phyloP scores from a whole-genome alignment of 2,113 vertebrate genomes.

The Aspiorhynchus laticeps region DNA sequence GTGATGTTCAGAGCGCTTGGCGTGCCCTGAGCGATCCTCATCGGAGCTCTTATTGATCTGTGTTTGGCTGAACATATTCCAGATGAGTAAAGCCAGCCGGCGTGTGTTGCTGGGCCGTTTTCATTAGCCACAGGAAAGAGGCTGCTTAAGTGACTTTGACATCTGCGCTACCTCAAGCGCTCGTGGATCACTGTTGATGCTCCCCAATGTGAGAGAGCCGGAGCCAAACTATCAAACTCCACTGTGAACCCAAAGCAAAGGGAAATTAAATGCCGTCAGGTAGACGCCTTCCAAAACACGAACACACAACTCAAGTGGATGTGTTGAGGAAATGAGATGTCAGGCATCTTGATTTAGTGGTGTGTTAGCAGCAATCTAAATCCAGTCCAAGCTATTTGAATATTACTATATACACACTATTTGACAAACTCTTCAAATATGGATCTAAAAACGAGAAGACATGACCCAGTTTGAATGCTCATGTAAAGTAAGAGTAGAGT shows the following conservation, averaged over 20 bases:
- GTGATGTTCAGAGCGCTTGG: neutral
- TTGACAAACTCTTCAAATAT: conserved; percentile 2
- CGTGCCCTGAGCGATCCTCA: conserved; percentile 4
- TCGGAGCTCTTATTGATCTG: conserved; percentile 52
- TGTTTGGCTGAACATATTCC: conserved; percentile 50
- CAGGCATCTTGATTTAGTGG: neutral
- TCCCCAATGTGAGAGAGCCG: neutral
- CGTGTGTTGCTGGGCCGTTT: conserved; percentile 31
- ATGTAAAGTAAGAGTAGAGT: too few relatives aligned
- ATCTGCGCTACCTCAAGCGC: conserved; percentile 25
- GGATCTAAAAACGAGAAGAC: neutral
- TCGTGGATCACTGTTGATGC: conserved; percentile 39
- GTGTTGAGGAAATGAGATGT: conserved; percentile 13
- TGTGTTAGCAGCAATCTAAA: neutral
- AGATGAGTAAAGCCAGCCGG: conserved; percentile 32
- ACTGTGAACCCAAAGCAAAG: conserved; percentile 5
- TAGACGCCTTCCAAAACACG: neutral
- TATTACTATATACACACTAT: neutral
- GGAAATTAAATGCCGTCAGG: conserved; percentile 3
- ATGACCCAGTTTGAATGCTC: neutral
- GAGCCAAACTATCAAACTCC: conserved; percentile 28
- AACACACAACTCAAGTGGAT: neutral
- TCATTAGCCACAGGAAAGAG: conserved; percentile 39
- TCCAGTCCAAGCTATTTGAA: neutral
- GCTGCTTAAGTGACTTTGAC: conserved; percentile 50